A percentile compares a stretch with the other conserved stretches of the same genome.
Evolutionary conservation across 2,113 vertebrate genomes (phyloP).

Genomic region (Anguilla japonica): DNA sequence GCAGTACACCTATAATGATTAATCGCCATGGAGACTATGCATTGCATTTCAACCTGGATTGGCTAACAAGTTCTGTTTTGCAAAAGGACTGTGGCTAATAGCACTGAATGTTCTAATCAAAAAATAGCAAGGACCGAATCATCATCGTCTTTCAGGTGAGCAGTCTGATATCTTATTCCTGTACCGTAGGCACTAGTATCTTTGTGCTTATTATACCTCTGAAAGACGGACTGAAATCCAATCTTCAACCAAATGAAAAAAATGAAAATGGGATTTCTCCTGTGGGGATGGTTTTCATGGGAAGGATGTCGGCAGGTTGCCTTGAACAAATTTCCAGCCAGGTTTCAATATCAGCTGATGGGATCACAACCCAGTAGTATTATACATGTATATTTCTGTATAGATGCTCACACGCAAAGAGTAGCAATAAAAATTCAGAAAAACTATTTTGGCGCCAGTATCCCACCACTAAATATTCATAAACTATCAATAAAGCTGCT

Average conservation of each 20-base stretch:
- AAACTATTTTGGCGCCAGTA: not conserved
- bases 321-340: not conserved
- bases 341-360: not conserved
- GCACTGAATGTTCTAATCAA: not conserved
- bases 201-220: not conserved
- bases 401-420: not conserved
- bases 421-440: not conserved
- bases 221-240: not conserved
- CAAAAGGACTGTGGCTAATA: not conserved
- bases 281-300: not conserved
- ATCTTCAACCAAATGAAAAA: not conserved
- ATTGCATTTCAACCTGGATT: not conserved
- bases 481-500: not conserved
- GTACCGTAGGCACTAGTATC: not conserved
- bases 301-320: not conserved
- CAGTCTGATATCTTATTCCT: not conserved
- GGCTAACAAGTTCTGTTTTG: not conserved
- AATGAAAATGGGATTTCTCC: not conserved
- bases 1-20: not conserved
- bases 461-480: not conserved
- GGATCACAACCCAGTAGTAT: not conserved
- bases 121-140: not conserved
- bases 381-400: not conserved
- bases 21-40: not conserved
- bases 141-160: not conserved